A percentile compares a stretch with the other conserved stretches of the same genome.
Evolutionary conservation across 2,113 vertebrate species (phyloP).

Genomic region (Bos indicus): DNA sequence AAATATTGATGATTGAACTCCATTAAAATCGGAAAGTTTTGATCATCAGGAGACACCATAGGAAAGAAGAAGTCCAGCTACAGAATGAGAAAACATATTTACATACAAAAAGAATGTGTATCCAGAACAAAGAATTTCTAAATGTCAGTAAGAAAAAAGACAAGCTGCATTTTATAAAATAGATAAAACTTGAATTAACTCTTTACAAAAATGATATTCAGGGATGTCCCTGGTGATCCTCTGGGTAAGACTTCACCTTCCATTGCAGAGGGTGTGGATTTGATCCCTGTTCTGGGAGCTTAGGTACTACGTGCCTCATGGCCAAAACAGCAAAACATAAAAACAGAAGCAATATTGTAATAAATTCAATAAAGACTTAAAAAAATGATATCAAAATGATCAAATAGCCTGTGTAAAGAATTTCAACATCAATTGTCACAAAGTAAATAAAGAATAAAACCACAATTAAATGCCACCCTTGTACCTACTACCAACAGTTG

Average conservation of each 20-base stretch:
- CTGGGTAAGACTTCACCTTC: background rate
- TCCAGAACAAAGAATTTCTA: background rate
- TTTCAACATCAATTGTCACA: background rate
- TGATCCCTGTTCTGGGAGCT: background rate
- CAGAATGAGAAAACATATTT: background rate
- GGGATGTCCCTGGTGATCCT: background rate
- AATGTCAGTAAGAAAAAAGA: background rate
- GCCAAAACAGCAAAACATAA: background rate
- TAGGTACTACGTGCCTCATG: background rate
- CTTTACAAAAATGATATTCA: background rate
- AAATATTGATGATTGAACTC: background rate
- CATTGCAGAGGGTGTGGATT: background rate
- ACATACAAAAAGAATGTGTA: background rate
- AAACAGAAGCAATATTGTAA: background rate
- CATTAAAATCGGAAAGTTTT: background rate
- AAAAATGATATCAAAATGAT: background rate
- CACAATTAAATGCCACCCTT: background rate
- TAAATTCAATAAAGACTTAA: background rate
- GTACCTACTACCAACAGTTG: background rate
- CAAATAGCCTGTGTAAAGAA: background rate
- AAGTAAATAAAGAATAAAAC: background rate
- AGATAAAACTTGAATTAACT: background rate
- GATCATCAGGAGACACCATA: background rate
- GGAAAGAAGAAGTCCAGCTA: background rate
- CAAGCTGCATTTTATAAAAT: background rate